phyloP scores from a whole-genome alignment of 2,113 vertebrate genomes.

The Platichthys stellatus region DNA sequence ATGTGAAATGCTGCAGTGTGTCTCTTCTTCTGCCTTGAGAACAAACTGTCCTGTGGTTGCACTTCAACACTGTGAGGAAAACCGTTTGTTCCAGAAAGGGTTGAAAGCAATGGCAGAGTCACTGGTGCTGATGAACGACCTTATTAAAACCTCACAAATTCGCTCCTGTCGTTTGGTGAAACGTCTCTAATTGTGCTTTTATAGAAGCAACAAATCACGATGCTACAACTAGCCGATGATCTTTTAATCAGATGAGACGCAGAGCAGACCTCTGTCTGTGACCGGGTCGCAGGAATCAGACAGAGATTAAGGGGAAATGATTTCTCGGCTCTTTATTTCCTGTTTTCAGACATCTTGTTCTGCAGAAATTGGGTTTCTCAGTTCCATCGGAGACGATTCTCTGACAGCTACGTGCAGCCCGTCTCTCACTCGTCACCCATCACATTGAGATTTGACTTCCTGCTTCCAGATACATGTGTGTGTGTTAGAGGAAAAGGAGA shows the following conservation, averaged over 20 bases:
- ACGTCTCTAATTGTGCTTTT: slow-evolving; percentile 24
- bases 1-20: neutral
- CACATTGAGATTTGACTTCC: slow-evolving; percentile 22
- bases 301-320: neutral
- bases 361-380: neutral
- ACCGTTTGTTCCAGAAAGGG: neutral
- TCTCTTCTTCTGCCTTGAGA: neutral
- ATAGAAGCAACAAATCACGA: slow-evolving; percentile 12
- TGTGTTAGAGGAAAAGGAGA: slow-evolving; percentile 7
- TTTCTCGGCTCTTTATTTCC: neutral
- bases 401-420: neutral
- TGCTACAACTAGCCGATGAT: slow-evolving; percentile 13
- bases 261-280: neutral
- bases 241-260: slow-evolving; percentile 20
- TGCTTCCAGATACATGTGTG: slow-evolving; percentile 14
- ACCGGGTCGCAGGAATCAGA: slow-evolving; percentile 10
- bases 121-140: slow-evolving; percentile 10
- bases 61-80: slow-evolving; percentile 5
- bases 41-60: neutral
- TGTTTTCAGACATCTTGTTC: neutral
- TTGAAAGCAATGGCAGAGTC: slow-evolving; percentile 11
- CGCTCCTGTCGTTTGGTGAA: slow-evolving; percentile 8
- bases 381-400: neutral
- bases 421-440: slow-evolving; percentile 22
- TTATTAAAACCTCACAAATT: slow-evolving; percentile 26